phyloP scores from a whole-genome alignment of 92 coral and sea anemone genomes.

The Zoanthus gigantus region DNA sequence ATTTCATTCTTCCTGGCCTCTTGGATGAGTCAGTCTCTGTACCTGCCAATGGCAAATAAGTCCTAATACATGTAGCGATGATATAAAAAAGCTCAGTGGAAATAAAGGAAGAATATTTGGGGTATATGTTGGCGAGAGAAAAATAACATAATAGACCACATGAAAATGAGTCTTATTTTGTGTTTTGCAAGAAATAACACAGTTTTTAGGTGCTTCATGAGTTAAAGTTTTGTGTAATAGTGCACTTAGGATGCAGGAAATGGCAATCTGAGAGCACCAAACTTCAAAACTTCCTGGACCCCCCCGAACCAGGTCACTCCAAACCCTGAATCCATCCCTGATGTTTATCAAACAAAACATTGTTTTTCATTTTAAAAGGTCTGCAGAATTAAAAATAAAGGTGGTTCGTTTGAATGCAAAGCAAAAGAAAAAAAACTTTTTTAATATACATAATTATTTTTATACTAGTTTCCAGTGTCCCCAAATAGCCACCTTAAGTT shows the following conservation, averaged over 20 bases:
- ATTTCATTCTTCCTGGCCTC: not conserved
- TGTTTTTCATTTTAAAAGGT: too few species aligned
- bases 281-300: constrained; percentile 9
- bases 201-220: not conserved
- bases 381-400: too few species aligned
- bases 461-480: too few species aligned
- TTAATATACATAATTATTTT: too few species aligned
- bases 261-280: constrained; percentile 28
- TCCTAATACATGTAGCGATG: constrained; percentile 9
- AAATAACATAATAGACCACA: constrained; percentile 1
- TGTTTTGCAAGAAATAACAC: not conserved
- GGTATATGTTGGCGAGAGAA: not conserved
- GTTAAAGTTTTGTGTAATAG: not conserved
- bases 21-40: not conserved
- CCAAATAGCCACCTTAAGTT: too few species aligned
- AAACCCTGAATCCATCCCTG: too few species aligned
- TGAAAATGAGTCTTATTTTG: not conserved
- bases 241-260: constrained; percentile 11
- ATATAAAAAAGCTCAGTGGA: not conserved
- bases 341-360: too few species aligned
- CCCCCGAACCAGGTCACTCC: too few species aligned
- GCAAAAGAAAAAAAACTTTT: too few species aligned
- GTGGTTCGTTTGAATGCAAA: too few species aligned
- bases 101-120: not conserved
- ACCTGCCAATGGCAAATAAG: not conserved